These are phyloP conservation scores for Xestobium rufovillosum DNA, from an alignment of 2,888 invertebrate species.

Conservation along the genomic window DNA sequence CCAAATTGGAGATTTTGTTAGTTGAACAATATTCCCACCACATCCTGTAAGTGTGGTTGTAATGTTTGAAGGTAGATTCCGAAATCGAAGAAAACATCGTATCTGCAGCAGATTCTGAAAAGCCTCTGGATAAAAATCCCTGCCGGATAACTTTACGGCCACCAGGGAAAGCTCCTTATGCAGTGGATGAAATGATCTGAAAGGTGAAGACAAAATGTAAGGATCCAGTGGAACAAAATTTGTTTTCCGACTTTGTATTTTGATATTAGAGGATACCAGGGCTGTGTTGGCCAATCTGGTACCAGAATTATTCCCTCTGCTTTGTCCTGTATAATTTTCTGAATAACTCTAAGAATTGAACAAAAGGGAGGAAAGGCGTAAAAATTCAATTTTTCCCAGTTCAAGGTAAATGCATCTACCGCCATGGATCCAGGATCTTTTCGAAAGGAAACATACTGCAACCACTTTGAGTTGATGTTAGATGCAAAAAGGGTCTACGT, in stretches of 20 bases:
- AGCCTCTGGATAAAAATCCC: conserved; percentile 2
- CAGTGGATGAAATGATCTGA: conserved; percentile 5
- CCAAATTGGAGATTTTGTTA: too few relatives aligned
- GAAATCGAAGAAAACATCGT: conserved; percentile 13
- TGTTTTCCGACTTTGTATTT: too few relatives aligned
- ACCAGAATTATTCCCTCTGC: conserved; percentile 9
- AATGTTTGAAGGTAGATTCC: conserved; percentile 13
- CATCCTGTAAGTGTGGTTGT: conserved; percentile 5
- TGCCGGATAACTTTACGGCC: conserved; percentile 7
- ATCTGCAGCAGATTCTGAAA: conserved; percentile 10
- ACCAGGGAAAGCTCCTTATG: conserved; percentile 6
- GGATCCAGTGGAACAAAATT: conserved; percentile 3
- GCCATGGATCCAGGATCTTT: too few relatives aligned
- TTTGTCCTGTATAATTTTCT: conserved; percentile 8
- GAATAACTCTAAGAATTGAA: conserved; percentile 4
- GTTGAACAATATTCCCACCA: conserved; percentile 14
- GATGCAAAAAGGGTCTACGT: too few relatives aligned
- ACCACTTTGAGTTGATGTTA: too few relatives aligned
- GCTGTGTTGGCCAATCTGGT: conserved; percentile 6
- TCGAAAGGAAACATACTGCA: too few relatives aligned
- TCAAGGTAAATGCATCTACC: too few relatives aligned
- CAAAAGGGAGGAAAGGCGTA: conserved; percentile 11
- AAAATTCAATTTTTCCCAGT: too few relatives aligned
- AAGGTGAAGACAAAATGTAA: conserved; percentile 3
- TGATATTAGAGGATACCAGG: conserved; percentile 12